Conservation (phyloP, 2,113 vertebrate genomes). For the Pachycephala philippinensis region DNA sequence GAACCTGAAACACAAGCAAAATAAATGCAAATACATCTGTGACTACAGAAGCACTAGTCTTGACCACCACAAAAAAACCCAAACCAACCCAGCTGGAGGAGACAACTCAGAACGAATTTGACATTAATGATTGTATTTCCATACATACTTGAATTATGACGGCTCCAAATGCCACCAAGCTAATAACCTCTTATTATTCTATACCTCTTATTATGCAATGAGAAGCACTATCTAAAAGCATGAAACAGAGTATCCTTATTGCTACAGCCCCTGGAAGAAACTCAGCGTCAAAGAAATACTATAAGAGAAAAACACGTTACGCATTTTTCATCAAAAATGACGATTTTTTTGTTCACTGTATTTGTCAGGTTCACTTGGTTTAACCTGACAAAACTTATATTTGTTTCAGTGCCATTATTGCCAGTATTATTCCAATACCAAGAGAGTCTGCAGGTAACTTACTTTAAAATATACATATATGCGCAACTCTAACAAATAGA, state of each 20-base stretch:
- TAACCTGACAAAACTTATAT: not conserved
- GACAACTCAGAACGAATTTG: not conserved
- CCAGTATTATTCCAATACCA: not conserved
- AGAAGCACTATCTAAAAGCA: not conserved
- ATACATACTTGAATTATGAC: not conserved
- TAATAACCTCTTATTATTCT: not conserved
- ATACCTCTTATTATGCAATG: not conserved
- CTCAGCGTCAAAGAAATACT: not conserved
- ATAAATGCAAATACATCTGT: not conserved
- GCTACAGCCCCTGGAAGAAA: not conserved
- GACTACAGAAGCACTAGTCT: not conserved
- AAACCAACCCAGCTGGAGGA: not conserved
- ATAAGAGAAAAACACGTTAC: accelerated
- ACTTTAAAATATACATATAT: not conserved
- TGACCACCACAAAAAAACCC: not conserved
- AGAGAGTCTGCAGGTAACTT: not conserved
- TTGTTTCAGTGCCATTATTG: not conserved
- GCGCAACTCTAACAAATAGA: not conserved
- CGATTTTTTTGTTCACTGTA: not conserved
- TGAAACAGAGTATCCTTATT: not conserved
- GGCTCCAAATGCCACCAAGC: not conserved
- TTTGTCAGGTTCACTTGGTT: not conserved
- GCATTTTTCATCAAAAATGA: not conserved
- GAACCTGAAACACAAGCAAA: not conserved
- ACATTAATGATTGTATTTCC: not conserved